A percentile compares a stretch with the other conserved stretches of the same genome.
These are phyloP conservation scores for Scaptomyza montana DNA, from an alignment of 1,140 invertebrate species.

Conservation along the genomic window DNA sequence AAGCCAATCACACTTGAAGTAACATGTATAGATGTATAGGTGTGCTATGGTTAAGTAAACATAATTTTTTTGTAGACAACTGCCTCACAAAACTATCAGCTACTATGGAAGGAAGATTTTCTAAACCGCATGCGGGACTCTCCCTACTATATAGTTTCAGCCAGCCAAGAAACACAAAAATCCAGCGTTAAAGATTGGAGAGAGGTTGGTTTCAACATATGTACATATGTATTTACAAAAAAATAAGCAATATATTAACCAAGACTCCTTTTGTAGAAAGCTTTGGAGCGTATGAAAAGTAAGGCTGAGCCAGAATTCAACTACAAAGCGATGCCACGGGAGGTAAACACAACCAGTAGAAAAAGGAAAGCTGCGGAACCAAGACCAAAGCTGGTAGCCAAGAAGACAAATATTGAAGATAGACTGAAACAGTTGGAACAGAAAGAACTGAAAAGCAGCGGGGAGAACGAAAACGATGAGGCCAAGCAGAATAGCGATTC, in stretches of 20 bases:
- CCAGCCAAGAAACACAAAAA: constrained; percentile 85
- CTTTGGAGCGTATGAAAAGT: constrained; percentile 86
- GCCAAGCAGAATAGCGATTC: constrained; percentile 84
- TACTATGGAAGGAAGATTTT: constrained; percentile 80
- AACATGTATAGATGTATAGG: constrained; percentile 12
- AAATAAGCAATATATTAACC: too few relatives aligned
- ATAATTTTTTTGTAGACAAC: constrained; percentile 49
- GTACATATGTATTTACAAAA: too few relatives aligned
- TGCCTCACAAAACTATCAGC: constrained; percentile 70
- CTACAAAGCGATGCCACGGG: constrained; percentile 85
- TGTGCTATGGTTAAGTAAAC: too few relatives aligned
- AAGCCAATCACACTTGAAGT: constrained; percentile 86
- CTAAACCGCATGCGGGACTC: constrained; percentile 84
- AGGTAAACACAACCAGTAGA: constrained; percentile 83
- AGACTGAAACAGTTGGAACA: constrained; percentile 85
- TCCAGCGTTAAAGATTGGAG: constrained; percentile 67
- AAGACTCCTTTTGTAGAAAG: constrained; percentile 84
- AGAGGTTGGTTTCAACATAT: constrained; percentile 35
- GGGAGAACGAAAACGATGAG: constrained; percentile 84
- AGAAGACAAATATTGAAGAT: constrained; percentile 73
- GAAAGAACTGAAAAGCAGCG: constrained; percentile 86
- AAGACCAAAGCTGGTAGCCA: constrained; percentile 45
- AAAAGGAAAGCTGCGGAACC: constrained; percentile 49
- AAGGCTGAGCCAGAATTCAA: constrained; percentile 84
- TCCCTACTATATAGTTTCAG: constrained; percentile 86